Evolutionary conservation across 2,888 invertebrate species (phyloP).

Genomic region (Spisula subtruncata): DNA sequence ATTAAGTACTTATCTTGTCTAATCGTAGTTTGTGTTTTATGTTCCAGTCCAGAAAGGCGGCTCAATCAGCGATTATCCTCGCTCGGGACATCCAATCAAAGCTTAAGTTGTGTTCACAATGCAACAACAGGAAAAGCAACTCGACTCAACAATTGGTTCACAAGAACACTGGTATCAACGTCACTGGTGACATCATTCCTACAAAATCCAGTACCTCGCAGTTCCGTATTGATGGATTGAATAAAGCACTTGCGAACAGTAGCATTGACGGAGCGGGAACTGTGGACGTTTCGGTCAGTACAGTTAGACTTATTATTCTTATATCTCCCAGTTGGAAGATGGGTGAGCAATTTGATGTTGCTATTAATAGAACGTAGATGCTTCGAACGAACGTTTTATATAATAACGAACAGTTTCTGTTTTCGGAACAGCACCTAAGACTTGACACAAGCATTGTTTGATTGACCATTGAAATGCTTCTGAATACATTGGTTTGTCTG

Average conservation of each 20-base stretch:
- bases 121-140: constrained; percentile 51
- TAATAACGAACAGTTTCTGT: too few species aligned
- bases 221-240: constrained; percentile 57
- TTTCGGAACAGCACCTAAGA: too few species aligned
- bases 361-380: too few species aligned
- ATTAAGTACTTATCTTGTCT: too few species aligned
- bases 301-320: too few species aligned
- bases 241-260: constrained; percentile 22
- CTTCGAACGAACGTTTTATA: too few species aligned
- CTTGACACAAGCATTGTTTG: too few species aligned
- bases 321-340: too few species aligned
- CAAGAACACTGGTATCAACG: constrained; percentile 49
- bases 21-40: background rate
- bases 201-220: constrained; percentile 34
- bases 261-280: background rate
- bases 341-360: too few species aligned
- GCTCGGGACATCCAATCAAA: constrained; percentile 49
- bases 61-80: constrained; percentile 47
- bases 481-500: too few species aligned
- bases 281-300: constrained; percentile 43
- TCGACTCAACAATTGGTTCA: constrained; percentile 55
- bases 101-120: constrained; percentile 50
- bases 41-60: constrained; percentile 37
- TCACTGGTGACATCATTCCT: constrained; percentile 30
- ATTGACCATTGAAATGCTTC: too few species aligned